These are phyloP conservation scores for Telmatherina bonti DNA, from an alignment of 2,797 vertebrate genomes.

Conservation along the genomic window DNA sequence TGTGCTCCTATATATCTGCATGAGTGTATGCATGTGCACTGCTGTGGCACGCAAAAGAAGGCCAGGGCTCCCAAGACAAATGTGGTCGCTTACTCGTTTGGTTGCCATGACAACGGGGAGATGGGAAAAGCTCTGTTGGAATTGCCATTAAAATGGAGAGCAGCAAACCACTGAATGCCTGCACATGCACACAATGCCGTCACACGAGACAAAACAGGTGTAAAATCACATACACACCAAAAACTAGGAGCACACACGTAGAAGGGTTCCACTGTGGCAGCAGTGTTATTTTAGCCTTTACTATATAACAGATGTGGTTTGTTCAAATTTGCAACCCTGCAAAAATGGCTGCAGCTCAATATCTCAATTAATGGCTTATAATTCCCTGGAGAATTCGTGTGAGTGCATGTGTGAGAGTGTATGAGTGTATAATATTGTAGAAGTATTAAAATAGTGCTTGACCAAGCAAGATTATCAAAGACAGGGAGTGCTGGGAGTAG, in stretches of 20 bases:
- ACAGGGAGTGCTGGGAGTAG: constrained; percentile 2
- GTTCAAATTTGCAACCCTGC: constrained; percentile 10
- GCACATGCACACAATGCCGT: constrained; percentile 49
- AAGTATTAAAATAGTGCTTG: constrained; percentile 36
- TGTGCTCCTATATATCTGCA: constrained; percentile 6
- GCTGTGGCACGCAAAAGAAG: constrained; percentile 81
- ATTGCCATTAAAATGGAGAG: constrained; percentile 83
- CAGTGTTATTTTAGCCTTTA: constrained; percentile 1
- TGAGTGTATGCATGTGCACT: constrained; percentile 32
- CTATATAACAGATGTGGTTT: constrained; percentile 21
- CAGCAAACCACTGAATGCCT: constrained; percentile 68
- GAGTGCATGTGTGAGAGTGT: background rate
- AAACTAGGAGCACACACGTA: background rate
- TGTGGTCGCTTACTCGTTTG: constrained; percentile 72
- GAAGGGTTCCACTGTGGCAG: background rate
- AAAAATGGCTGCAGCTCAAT: constrained; percentile 15
- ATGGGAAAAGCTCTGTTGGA: constrained; percentile 78
- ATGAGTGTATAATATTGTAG: background rate
- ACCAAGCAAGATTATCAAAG: constrained; percentile 9
- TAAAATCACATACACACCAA: constrained; percentile 15
- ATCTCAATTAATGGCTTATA: constrained; percentile 28
- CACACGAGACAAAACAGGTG: constrained; percentile 47
- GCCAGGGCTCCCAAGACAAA: constrained; percentile 84
- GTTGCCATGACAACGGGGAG: constrained; percentile 83
- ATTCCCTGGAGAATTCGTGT: constrained; percentile 5